Base-by-base conservation (phyloP, 2,888 invertebrate species). In the Latrodectus elegans region DNA sequence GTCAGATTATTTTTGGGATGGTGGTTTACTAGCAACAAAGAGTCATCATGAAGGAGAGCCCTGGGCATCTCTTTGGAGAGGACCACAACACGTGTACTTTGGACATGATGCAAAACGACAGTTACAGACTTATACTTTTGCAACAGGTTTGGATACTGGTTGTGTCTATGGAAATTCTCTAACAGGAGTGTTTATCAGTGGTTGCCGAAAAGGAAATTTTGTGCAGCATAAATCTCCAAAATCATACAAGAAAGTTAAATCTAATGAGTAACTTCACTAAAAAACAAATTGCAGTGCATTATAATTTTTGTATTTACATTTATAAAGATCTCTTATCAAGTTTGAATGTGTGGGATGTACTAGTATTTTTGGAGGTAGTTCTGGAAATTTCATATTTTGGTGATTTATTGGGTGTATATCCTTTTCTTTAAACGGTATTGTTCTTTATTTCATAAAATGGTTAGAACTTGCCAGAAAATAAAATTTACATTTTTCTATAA, bases 91-190 rank as follows among this genome's bases (percentile, higher is more conserved):
- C 90, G 91, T 92, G 11, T 92, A 92, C 89, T 92, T 92, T 88
- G 92, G 92, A 53, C 92, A 92, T 79, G 92, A 92, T 90, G 92
- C 92, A 4, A 89, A 89, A n/a, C 79, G 92, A 51, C 89, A 90
- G 52, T 89, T 92, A 15, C 92, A 92, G 89, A 53, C 79, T 17
- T 90, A 90, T 79, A 85, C 89, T 11, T 90, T 89, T 88, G 91
- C 92, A 12, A 92, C 92, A 4, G 92, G 92, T 11, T 89, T 92
- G n/a, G 92, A 92, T 88, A 92, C 92, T 3, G 92, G 92, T 0
- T 92, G 92, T 90, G 90, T 92, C 49, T 92, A 92, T 89, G 92
- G 92, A 0, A 89, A 90, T 11, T 22, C 75, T 11, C 89, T 92
- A 15, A 92, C 92, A 4, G 92, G 91, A 0, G 84, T 91, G 1